A percentile compares a stretch with the other conserved stretches of the same genome.
phyloP scores from a whole-genome alignment of 2,113 vertebrate species.

The Stomatorhinus ivindoensis region DNA sequence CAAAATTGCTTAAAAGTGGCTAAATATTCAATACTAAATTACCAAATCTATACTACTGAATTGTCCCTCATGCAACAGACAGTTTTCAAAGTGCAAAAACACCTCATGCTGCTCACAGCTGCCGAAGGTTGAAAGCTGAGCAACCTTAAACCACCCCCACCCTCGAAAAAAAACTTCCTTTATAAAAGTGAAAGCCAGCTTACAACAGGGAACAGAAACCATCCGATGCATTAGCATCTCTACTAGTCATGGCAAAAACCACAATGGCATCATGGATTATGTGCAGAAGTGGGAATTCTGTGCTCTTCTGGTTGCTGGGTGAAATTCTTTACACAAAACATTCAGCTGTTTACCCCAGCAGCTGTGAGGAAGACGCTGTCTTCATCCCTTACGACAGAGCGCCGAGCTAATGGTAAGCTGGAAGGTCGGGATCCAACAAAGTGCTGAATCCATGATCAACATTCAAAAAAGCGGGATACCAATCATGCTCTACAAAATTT shows the following conservation, averaged over 20 bases:
- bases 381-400: background rate
- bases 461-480: background rate
- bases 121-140: background rate
- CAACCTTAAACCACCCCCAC: background rate
- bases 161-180: background rate
- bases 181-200: background rate
- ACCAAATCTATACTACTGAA: background rate
- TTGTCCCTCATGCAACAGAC: background rate
- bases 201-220: background rate
- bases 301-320: background rate
- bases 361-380: background rate
- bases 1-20: background rate
- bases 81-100: background rate
- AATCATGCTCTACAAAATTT: background rate
- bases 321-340: background rate
- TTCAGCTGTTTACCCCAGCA: background rate
- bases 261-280: background rate
- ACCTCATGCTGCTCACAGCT: background rate
- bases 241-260: background rate
- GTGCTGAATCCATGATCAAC: background rate
- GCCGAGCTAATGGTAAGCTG: background rate
- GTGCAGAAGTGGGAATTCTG: background rate
- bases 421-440: background rate
- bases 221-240: background rate
- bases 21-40: background rate